These are phyloP conservation scores for Heliothis peltigera DNA, from an alignment of 2,888 invertebrate genomes.

Conservation along the genomic window DNA sequence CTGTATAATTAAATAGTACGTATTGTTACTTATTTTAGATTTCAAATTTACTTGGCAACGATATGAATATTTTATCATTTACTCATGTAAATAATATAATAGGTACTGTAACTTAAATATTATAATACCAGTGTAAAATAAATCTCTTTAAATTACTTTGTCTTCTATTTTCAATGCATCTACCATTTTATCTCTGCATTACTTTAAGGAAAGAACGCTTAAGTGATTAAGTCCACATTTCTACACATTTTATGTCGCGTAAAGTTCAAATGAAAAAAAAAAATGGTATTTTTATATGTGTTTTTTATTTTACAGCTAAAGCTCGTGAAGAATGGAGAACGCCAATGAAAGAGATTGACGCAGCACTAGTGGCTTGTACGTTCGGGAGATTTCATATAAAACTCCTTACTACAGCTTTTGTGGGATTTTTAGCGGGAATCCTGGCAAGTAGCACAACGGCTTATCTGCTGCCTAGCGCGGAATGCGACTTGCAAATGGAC, in stretches of 20 bases:
- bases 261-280: too few species aligned
- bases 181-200: too few species aligned
- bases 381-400: constrained; percentile 78
- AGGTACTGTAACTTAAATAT: too few species aligned
- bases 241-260: too few species aligned
- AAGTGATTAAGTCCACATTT: too few species aligned
- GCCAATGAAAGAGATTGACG: constrained; percentile 78
- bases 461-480: constrained; percentile 78
- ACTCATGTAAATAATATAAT: too few species aligned
- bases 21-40: constrained; percentile 17
- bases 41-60: background rate
- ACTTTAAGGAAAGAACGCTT: too few species aligned
- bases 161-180: too few species aligned
- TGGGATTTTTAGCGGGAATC: constrained; percentile 69
- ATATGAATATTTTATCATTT: too few species aligned
- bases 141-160: too few species aligned
- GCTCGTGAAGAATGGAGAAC: constrained; percentile 60
- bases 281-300: too few species aligned
- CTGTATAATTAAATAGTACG: constrained; percentile 20
- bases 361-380: constrained; percentile 74
- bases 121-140: too few species aligned
- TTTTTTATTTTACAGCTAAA: constrained; percentile 64
- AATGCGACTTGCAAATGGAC: constrained; percentile 80
- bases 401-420: constrained; percentile 67
- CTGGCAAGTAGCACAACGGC: constrained; percentile 72